Evolutionary conservation across 2,888 invertebrate species (phyloP).

Genomic region (Hypomecis punctinalis): DNA sequence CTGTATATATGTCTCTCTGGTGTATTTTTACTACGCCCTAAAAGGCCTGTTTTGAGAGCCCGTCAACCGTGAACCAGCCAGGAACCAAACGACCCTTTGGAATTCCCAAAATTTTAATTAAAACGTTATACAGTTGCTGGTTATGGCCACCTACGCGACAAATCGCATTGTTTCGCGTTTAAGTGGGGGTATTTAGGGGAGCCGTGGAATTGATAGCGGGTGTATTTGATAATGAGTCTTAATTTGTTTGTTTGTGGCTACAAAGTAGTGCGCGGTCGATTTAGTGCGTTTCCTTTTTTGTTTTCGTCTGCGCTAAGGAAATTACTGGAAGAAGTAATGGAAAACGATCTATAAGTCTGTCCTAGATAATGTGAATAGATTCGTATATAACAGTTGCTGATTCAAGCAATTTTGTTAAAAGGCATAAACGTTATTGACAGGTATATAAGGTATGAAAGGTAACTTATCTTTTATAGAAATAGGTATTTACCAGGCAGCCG

Average conservation of each 20-base stretch:
- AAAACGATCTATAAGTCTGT: too few species aligned
- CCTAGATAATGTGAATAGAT: too few species aligned
- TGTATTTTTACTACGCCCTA: conserved; percentile 7
- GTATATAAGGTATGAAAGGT: too few species aligned
- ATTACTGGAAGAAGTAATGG: too few species aligned
- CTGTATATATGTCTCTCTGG: neutral
- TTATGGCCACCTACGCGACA: conserved; percentile 50
- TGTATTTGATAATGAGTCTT: conserved; percentile 18
- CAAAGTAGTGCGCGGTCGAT: neutral
- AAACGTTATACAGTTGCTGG: conserved; percentile 63
- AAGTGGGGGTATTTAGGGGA: conserved; percentile 37
- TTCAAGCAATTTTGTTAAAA: too few species aligned
- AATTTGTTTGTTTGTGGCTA: conserved; percentile 16
- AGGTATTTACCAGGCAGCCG: too few species aligned
- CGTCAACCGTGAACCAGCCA: conserved; percentile 68
- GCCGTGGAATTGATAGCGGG: neutral
- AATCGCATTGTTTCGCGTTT: conserved; percentile 49
- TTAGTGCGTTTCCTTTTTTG: too few species aligned
- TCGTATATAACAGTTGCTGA: too few species aligned
- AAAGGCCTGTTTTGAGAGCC: conserved; percentile 54
- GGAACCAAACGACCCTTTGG: conserved; percentile 69
- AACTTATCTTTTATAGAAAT: too few species aligned
- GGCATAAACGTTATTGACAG: too few species aligned
- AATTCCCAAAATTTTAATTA: conserved; percentile 74
- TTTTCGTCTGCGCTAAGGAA: too few species aligned